Conservation (phyloP, 2,888 invertebrate genomes). For the Melinaea marsaeus region DNA sequence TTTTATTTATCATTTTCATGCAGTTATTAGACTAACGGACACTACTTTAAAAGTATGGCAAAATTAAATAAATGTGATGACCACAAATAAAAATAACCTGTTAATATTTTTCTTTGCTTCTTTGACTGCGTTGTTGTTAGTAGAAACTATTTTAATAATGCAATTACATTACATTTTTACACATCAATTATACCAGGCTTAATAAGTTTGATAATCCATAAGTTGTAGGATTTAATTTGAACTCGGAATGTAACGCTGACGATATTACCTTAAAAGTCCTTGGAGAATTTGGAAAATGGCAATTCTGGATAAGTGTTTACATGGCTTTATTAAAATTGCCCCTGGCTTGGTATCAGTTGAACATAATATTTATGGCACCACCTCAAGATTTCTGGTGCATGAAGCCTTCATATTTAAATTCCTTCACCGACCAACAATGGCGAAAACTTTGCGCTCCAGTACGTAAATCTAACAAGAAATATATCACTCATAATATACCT, state of each 20-base stretch:
- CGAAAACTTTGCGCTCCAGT: conserved; percentile 60
- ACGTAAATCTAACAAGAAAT: conserved; percentile 31
- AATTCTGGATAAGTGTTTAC: conserved; percentile 69
- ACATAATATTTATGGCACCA: conserved; percentile 80
- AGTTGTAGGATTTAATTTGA: background rate
- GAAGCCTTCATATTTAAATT: conserved; percentile 48
- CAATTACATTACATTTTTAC: no score
- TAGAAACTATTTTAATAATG: no score
- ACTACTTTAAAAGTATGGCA: no score
- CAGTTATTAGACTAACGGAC: no score
- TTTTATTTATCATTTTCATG: no score
- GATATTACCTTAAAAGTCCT: conserved; percentile 57
- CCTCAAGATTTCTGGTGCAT: conserved; percentile 79
- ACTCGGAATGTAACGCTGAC: conserved; percentile 22
- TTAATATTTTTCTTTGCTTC: no score
- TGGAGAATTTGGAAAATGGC: conserved; percentile 80
- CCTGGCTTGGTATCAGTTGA: conserved; percentile 80
- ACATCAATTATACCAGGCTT: no score
- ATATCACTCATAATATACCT: background rate
- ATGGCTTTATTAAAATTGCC: conserved; percentile 79
- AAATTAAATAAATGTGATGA: no score
- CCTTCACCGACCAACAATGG: conserved; percentile 64
- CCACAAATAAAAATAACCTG: no score
- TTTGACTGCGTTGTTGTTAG: no score
- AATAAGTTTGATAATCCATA: no score